Base-by-base conservation (phyloP, 2,113 vertebrate genomes). In the Apeltes quadracus region DNA sequence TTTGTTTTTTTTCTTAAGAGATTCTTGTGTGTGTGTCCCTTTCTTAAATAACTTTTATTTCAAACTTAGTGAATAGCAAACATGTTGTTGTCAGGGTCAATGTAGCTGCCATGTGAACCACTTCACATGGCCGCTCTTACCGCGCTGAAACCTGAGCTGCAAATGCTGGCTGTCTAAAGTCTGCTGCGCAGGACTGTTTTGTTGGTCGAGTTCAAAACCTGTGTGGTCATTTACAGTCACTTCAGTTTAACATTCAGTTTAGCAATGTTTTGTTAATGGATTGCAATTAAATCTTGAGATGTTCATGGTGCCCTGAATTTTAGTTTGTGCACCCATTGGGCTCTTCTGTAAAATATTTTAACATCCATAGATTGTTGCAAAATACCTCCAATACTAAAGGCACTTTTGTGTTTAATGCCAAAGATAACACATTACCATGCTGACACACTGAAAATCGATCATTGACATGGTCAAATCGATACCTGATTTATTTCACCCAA, bases 101-200 rank as follows among this genome's bases (percentile, higher is more conserved):
- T 63, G 57, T 66, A 78, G 46, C 72, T 82, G 76, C 84, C 89
- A 89, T 86, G 70, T 86, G 83, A 90, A 78, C 68, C 85, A 75
- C 65, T 88, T 89, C 46, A 83, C n/a, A n/a, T n/a, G n/a, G 79
- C 61, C 54, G 65, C 54, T 79, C 67, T 86, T 70, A 77, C 51
- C 12, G 20, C 51, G 78, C 39, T 84, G 89, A 90, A 89, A 90
- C 8, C 3, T 81, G 79, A 90, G 69, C 75, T 46, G 16, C 82
- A 72, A 83, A 81, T 32, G 73, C 77, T 27, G 43, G 51, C 57
- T 57, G 39, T 55, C 66, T 53, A n/a, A 38, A 36, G 72, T 55
- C 57, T 82, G 6, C 6, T 48, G 66, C 65, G 71, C 71, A 63
- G 72, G 73, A 79, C 58, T 58, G 56, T 76, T 84, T 61, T 80